Evolutionary conservation across 2,888 invertebrate species (phyloP).

Genomic region (Cerastoderma edule): DNA sequence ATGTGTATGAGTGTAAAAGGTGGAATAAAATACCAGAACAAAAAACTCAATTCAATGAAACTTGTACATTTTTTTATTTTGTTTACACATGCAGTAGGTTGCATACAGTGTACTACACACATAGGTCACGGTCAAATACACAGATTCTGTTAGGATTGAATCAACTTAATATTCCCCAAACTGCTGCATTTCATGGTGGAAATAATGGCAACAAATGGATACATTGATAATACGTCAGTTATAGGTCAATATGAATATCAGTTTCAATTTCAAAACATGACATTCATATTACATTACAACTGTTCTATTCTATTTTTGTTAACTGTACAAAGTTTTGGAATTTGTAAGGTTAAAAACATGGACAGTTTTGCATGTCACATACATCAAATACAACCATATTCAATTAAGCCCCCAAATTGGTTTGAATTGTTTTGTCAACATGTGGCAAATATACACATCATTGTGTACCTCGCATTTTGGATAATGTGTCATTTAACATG

Average conservation of each 20-base stretch:
- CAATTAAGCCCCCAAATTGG: no score
- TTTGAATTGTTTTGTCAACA: no score
- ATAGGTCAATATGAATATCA: neutral
- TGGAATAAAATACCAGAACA: no score
- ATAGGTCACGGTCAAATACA: neutral
- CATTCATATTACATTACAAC: neutral
- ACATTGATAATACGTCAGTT: neutral
- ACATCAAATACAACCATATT: no score
- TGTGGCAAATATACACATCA: no score
- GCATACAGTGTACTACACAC: slow-evolving; percentile 33
- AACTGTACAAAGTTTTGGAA: neutral
- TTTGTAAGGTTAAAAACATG: no score
- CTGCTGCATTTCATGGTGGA: no score
- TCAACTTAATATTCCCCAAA: neutral
- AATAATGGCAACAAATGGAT: no score
- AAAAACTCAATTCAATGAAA: slow-evolving; percentile 32
- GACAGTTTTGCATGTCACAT: no score
- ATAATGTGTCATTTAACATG: no score
- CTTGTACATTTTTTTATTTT: slow-evolving; percentile 38
- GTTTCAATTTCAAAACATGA: neutral
- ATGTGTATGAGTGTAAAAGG: no score
- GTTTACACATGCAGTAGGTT: slow-evolving; percentile 55
- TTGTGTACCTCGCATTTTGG: no score
- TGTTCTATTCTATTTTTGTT: neutral
- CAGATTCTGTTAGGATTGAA: neutral